Evolutionary conservation across 1,140 invertebrate genomes (phyloP), one percentile per base, ranked within the genome.

Genomic region (Lordiphosa collinella): DNA sequence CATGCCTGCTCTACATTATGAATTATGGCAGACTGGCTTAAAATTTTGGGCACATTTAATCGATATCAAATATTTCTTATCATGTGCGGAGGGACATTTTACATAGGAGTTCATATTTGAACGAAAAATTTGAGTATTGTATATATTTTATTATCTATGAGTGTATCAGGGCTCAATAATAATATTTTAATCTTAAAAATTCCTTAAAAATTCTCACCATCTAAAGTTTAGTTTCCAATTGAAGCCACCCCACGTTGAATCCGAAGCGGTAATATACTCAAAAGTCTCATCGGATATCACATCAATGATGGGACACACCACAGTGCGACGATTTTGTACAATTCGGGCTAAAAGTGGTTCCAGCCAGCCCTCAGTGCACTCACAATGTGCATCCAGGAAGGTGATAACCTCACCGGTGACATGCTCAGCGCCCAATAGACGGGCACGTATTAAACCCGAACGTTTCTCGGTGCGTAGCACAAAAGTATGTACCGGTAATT

Each of bases 211-310:
- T n/a, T n/a, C 53, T 91, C 90, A 96, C 96, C 96, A 98, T 92
- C 96, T 93, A 89, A 98, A 98, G 90, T 98, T 98, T n/a, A 98
- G 90, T 90, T 98, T 97, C 97, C 97, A 99, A 91, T 98, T 98
- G 90, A 99, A 99, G 12, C 97, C 97, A 65, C 97, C 97, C 96
- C 97, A 98, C 3, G 97, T 98, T 92, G 97, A 97, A 85, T 97
- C 96, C 3, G 96, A 97, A 0, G 98, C 97, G 37, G 94, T 95
- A 38, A 96, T 95, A 88, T 99, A 99, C 89, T 98, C 97, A 90
- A 99, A 99, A 9, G 96, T 97, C 74, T 98, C 96, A 89, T 99
- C 97, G 51, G 97, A 97, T 76, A 99, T 99, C 13, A 99, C 97
- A 91, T 99, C 97, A 82, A 99, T 99, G 61, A 99, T 98, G 4